Base-by-base conservation (phyloP, 2,113 vertebrate species). In the Saimiri boliviensis region DNA sequence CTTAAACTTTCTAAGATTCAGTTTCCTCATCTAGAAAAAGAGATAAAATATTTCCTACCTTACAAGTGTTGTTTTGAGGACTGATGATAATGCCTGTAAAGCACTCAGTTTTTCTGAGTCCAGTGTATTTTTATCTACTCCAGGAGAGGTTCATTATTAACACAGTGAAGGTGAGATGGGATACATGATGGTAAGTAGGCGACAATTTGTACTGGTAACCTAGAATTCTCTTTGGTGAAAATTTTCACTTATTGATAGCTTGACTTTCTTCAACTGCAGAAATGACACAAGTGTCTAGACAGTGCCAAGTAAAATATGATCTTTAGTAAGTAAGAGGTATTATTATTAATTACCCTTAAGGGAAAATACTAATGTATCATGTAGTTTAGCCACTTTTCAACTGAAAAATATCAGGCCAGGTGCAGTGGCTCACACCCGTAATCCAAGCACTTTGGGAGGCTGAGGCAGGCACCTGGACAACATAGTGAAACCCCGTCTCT, bases 1-100 rank as follows among this genome's bases (percentile, higher is more conserved):
- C 30, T 58, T 71, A 45, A 89, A 60, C 8, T 54, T 37, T 85
- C 47, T 52, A 21, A 94, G 32, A 54, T 32, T 90, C 83, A 16
- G 30, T 80, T 70, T 93, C n/a, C 27, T 94, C 47, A 86, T 79
- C 20, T 86, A 68, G 45, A 63, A 95, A 68, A 95, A 81, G 21
- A 56, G 73, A 9, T n/a, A 14, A 27, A 45, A 19, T 6, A 30
- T 82, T 40, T 56, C 5, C n/a, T 81, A 21, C 20, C 2, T 85
- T 49, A 25, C 3, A 45, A 63, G 23, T 1, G 42, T n/a, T 66
- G 27, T 19, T 52, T 9, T 40, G 20, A 86, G 49, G 23, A 95
- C 60, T 40, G 12, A 85, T 32, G 14, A 37, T 37, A 77, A 81
- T 6, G 1, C 66, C 8, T 25, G 6, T 2, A 16, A 20, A 58